phyloP scores from a whole-genome alignment of 2,797 vertebrate genomes.

The Eulemur mongoz region DNA sequence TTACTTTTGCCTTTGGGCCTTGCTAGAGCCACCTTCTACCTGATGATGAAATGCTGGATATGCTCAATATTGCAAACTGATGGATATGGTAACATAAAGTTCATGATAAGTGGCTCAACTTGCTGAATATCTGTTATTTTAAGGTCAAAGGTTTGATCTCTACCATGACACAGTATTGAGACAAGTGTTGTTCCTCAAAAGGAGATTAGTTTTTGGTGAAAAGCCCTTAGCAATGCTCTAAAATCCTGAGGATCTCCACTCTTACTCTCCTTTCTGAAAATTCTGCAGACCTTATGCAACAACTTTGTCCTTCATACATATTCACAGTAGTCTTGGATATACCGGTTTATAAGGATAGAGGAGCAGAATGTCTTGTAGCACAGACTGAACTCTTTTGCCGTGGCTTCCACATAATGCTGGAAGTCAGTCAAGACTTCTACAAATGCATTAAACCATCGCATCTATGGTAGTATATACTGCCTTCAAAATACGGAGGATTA shows the following conservation, averaged over 20 bases:
- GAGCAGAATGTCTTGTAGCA: not conserved
- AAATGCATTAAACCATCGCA: not conserved
- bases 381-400: not conserved
- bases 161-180: not conserved
- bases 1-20: not conserved
- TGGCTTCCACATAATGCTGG: not conserved
- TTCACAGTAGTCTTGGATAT: not conserved
- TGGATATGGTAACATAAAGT: not conserved
- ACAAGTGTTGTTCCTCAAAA: not conserved
- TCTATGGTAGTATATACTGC: not conserved
- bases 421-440: not conserved
- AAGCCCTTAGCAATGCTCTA: not conserved
- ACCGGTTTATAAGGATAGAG: not conserved
- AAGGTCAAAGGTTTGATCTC: not conserved
- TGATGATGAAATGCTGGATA: not conserved
- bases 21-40: not conserved
- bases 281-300: too few relatives aligned
- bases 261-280: not conserved
- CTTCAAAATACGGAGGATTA: not conserved
- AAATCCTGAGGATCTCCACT: not conserved
- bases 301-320: not conserved
- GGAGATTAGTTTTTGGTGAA: not conserved
- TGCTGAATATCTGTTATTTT: not conserved
- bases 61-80: not conserved
- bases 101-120: not conserved